A percentile compares a stretch with the other conserved stretches of the same genome.
phyloP scores from a whole-genome alignment of 2,797 vertebrate genomes.

The Cyprinodon diabolis region DNA sequence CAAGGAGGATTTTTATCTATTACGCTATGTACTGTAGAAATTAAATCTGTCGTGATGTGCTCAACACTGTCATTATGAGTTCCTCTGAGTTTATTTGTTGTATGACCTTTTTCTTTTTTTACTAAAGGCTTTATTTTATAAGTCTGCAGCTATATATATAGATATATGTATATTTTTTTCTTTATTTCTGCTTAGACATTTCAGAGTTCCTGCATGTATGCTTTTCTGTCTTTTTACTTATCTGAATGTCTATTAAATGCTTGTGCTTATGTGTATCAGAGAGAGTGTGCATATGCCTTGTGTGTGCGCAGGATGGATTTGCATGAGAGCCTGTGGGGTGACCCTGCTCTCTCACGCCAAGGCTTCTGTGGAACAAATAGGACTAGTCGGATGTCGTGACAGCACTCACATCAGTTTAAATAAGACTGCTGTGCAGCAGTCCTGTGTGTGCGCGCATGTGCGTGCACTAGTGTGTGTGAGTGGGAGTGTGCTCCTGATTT shows the following conservation, averaged over 20 bases:
- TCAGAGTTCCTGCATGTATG: neutral
- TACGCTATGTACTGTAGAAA: constrained; percentile 1
- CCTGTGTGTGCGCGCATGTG: constrained; percentile 39
- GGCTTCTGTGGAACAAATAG: constrained; percentile 81
- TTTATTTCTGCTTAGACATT: constrained; percentile 21
- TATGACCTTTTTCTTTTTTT: neutral
- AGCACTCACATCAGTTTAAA: constrained; percentile 83
- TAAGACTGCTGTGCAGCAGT: constrained; percentile 76
- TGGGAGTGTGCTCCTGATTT: constrained; percentile 22
- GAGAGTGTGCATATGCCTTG: constrained; percentile 7
- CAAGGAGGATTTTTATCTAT: neutral
- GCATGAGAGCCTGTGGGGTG: constrained; percentile 82
- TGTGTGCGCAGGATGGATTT: constrained; percentile 75
- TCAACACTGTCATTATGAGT: constrained; percentile 4
- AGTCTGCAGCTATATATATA: neutral
- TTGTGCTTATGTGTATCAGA: constrained; percentile 32
- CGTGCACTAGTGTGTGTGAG: constrained; percentile 61
- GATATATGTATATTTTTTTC: constrained; percentile 9
- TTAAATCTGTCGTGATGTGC: neutral
- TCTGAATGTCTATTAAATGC: constrained; percentile 1
- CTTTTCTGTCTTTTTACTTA: constrained; percentile 9
- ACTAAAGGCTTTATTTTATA: neutral
- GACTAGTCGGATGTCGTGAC: constrained; percentile 88
- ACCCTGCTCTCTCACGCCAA: constrained; percentile 82
- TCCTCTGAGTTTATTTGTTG: constrained; percentile 3